phyloP scores from a whole-genome alignment of 2,888 invertebrate species.

The Mactromeris polynyma region DNA sequence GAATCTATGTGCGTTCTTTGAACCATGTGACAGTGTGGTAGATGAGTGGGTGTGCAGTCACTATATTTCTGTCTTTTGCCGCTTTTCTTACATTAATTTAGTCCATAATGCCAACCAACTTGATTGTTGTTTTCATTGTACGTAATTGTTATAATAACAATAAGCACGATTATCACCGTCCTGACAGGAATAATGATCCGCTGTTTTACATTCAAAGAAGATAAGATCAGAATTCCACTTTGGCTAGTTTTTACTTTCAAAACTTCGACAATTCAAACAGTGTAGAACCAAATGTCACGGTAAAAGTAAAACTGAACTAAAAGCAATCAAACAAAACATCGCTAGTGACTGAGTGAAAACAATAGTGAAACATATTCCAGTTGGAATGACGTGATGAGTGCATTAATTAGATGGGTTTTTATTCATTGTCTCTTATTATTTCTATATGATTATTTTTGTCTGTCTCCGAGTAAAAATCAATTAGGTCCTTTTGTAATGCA shows the following conservation, averaged over 20 bases:
- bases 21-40: conserved; percentile 48
- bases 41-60: conserved; percentile 47
- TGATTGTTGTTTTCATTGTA: conserved; percentile 41
- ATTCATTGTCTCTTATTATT: neutral
- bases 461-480: too few relatives aligned
- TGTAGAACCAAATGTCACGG: neutral
- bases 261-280: neutral
- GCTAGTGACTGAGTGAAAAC: neutral
- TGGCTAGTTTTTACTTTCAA: neutral
- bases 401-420: neutral
- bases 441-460: too few relatives aligned
- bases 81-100: conserved; percentile 48
- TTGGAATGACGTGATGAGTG: conserved; percentile 10
- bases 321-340: neutral
- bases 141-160: conserved; percentile 35
- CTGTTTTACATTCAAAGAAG: neutral
- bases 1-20: conserved; percentile 32
- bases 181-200: conserved; percentile 18
- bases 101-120: conserved; percentile 47
- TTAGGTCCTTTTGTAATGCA: too few relatives aligned
- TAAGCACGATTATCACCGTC: conserved; percentile 49
- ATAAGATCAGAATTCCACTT: neutral
- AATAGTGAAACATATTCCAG: neutral
- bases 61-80: conserved; percentile 53
- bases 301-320: neutral